These are phyloP conservation scores for Zygogramma bicolorata DNA, from an alignment of 2,888 invertebrate genomes.

Conservation along the genomic window DNA sequence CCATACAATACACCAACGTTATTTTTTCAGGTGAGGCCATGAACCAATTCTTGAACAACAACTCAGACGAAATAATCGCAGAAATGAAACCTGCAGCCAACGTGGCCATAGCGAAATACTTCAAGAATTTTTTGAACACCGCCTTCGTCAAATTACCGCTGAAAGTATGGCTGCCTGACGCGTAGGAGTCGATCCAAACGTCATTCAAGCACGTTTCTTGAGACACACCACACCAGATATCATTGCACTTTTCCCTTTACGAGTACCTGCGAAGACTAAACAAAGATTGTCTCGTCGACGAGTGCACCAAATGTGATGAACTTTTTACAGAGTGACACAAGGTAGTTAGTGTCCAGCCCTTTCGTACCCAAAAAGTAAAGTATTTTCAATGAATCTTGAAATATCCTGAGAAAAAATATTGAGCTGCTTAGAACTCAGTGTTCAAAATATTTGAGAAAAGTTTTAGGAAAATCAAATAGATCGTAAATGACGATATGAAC, in stretches of 20 bases:
- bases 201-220: not conserved
- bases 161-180: slow-evolving; percentile 74
- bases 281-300: not conserved
- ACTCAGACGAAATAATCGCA: slow-evolving; percentile 83
- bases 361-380: not conserved
- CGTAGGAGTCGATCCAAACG: slow-evolving; percentile 40
- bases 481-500: too few relatives aligned
- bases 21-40: slow-evolving; percentile 77
- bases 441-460: too few relatives aligned
- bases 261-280: slow-evolving; percentile 6
- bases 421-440: too few relatives aligned
- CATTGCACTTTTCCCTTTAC: not conserved
- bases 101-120: slow-evolving; percentile 78
- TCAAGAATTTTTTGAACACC: slow-evolving; percentile 78
- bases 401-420: too few relatives aligned
- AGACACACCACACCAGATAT: not conserved
- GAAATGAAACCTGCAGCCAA: slow-evolving; percentile 86
- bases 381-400: not conserved
- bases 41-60: slow-evolving; percentile 86
- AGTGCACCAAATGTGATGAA: not conserved
- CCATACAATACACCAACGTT: not conserved
- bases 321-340: not conserved
- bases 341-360: not conserved
- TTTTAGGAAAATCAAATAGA: too few relatives aligned
- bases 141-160: slow-evolving; percentile 81